A percentile compares a stretch with the other conserved stretches of the same genome.
Evolutionary conservation across 2,888 invertebrate species (phyloP).

Genomic region (Drosophila merina): DNA sequence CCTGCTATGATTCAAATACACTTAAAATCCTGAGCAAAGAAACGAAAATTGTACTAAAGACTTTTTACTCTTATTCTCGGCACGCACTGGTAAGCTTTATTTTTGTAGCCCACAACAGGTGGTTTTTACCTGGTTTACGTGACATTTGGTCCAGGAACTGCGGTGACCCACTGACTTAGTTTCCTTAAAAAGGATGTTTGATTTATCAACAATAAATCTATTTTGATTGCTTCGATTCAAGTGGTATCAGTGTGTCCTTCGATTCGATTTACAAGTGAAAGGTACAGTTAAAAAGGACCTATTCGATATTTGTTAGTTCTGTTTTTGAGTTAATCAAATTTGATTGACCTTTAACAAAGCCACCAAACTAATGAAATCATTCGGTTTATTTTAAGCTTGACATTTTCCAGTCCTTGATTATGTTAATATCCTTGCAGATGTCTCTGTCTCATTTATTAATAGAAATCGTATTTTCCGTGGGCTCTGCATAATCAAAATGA

Average conservation of each 20-base stretch:
- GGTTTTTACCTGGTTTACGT: constrained; percentile 13
- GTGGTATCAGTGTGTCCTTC: not conserved
- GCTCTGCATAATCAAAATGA: constrained; percentile 39
- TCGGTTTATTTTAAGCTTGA: constrained; percentile 18
- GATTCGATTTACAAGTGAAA: not conserved
- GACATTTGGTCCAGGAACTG: constrained; percentile 6
- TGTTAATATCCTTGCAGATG: constrained; percentile 15
- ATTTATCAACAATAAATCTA: constrained; percentile 2
- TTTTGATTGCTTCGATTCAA: not conserved
- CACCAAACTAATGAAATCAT: not conserved
- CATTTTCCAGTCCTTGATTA: constrained; percentile 23
- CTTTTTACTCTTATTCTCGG: constrained; percentile 19
- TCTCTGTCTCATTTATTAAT: constrained; percentile 24
- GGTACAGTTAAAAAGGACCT: not conserved
- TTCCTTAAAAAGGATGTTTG: constrained; percentile 7
- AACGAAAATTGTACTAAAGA: constrained; percentile 13
- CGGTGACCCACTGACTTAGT: constrained; percentile 33
- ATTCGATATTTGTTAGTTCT: not conserved
- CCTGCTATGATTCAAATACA: constrained; percentile 53
- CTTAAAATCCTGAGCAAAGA: constrained; percentile 21
- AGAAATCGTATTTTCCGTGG: constrained; percentile 11
- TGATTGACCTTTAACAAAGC: not conserved
- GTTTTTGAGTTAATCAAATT: not conserved
- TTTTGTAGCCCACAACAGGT: constrained; percentile 5
- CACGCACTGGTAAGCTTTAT: constrained; percentile 28